Evolutionary conservation across 1,140 invertebrate genomes (phyloP), one percentile per base, ranked within the genome.

Genomic region (Lasaia peninsularis): DNA sequence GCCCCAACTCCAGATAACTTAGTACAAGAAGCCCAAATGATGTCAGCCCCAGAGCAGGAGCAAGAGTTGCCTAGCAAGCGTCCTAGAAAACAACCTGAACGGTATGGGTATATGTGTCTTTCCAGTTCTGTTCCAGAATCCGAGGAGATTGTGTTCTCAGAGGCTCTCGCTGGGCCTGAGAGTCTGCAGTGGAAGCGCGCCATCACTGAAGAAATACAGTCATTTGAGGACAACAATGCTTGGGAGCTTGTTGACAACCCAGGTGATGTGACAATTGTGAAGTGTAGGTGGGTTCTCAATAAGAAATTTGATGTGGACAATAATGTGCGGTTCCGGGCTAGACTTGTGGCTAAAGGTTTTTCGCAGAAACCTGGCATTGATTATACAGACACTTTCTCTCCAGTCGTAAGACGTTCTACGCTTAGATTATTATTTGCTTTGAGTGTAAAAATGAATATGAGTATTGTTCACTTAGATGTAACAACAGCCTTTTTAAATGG

Each of bases 241-340:
- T 84, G 80, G 74, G 63, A 76, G 28, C 56, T 80, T 8, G 73
- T 74, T 11, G 65, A 80, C 20, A 32, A 61, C 37, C 76, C 82
- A 51, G 53, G 61, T 40, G 51, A 63, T 51, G 63, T 58, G 48
- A 75, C 69, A 54, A 52, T 73, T 32, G 72, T 87, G 28, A 44
- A 62, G 31, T 54, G 52, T 50, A 65, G 61, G 12, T 65, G 59
- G 59, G 56, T 62, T n/a, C 52, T 65, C 8, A 40, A 49, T 10
- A 59, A 56, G 11, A 66, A 66, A 11, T 33, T 44, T 10, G 24
- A 60, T 28, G 48, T n/a, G 10, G 40, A 48, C 18, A 48, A 48
- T 48, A 21, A 20, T 48, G 40, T 48, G 32, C 49, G 54, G 16
- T 61, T 44, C 14, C 33, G 49, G 9, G 59, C 59, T 32, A 35